Base-by-base conservation (phyloP, 2,113 vertebrate genomes). In the Cardinalis cardinalis region DNA sequence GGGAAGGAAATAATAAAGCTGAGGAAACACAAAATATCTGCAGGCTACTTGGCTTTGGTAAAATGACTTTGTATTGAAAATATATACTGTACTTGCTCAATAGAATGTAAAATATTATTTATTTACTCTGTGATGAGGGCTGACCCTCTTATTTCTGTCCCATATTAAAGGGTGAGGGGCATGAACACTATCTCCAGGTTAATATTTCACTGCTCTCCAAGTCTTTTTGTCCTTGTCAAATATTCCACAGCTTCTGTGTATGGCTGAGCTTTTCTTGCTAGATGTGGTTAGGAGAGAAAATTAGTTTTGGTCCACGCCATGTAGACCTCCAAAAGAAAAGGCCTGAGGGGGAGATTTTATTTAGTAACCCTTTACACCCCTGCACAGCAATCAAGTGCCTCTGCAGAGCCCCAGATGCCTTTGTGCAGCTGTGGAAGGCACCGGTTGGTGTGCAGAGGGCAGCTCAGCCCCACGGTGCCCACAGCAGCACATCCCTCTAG, bases 191-290 rank as follows among this genome's bases (percentile, higher is more conserved):
- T 74, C 55, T 94, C 34, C 24, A 58, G 77, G 80, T 90, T 72
- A 86, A 61, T 77, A 82, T 89, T 94, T 88, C 36, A 53, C 46
- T 46, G 44, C 66, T 96, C 66, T 94, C 89, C 17, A 38, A 76
- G 60, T 72, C 59, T 60, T 95, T 96, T 84, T 92, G 59, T 88
- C 68, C 73, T 88, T 91, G 71, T 95, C 68, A 88, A 65, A 91
- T 93, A 76, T 86, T 81, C 44, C 20, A 49, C 40, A 82, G 66
- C 66, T 80, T 51, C 63, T 59, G 24, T 76, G 46, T 71, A 12
- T 65, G 89, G 46, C 52, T 59, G 65, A 87, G 61, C 61, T 95
- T 34, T 91, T 87, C 70, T 92, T 44, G 34, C 51, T 64, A 59
- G 61, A 81, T 69, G 36, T 71, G 73, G 36, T 63, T 88, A 72